These are phyloP conservation scores for Aleiodes alternator DNA, from an alignment of 2,888 invertebrate species.

Conservation along the genomic window DNA sequence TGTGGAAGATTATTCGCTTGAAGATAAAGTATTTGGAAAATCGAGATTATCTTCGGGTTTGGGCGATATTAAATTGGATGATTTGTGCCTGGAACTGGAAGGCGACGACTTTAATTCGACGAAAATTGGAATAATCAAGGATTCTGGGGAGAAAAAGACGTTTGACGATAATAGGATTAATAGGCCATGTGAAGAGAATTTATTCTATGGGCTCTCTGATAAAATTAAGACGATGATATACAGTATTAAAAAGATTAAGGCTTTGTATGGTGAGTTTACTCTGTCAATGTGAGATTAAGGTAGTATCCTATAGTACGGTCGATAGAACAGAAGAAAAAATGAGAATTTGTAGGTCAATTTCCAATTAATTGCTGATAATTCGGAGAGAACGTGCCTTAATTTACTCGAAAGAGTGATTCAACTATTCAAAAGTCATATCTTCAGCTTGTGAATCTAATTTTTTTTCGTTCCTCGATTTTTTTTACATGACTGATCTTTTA, in stretches of 20 bases:
- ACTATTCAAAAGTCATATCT: too few relatives aligned
- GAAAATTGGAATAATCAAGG: neutral
- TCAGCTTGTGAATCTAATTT: too few relatives aligned
- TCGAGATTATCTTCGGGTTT: conserved; percentile 7
- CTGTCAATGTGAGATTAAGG: neutral
- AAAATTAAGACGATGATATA: conserved; percentile 84
- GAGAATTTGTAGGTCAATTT: too few relatives aligned
- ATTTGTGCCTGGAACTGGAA: conserved; percentile 37
- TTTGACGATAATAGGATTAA: conserved; percentile 28
- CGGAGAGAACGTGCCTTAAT: too few relatives aligned
- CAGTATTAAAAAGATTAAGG: conserved; percentile 85
- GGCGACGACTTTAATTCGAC: conserved; percentile 45
- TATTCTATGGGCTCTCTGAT: conserved; percentile 88
- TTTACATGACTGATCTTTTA: too few relatives aligned
- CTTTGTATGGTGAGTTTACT: conserved; percentile 84
- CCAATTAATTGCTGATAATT: too few relatives aligned
- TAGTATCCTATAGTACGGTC: too few relatives aligned
- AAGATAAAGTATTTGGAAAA: neutral
- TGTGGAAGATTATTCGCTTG: neutral
- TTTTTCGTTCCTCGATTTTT: too few relatives aligned
- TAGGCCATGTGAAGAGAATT: conserved; percentile 32
- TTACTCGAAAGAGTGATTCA: too few relatives aligned
- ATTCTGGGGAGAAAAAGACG: neutral
- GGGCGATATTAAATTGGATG: conserved; percentile 45
- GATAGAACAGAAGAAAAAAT: neutral